Evolutionary conservation across 2,888 invertebrate genomes (phyloP).

Genomic region (Trachelus iudaicus): DNA sequence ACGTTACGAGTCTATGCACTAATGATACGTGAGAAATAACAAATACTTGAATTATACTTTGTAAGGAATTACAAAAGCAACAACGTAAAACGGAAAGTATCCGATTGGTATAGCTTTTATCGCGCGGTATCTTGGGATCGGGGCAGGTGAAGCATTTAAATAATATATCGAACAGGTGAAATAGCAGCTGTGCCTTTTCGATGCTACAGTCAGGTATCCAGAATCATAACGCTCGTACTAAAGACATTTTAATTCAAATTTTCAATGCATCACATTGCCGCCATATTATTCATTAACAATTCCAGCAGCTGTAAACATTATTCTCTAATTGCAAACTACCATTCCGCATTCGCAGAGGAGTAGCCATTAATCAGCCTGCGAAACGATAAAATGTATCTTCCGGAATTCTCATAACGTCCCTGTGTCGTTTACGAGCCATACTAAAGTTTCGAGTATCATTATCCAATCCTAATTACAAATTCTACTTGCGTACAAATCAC

Average conservation of each 20-base stretch:
- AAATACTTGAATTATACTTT: neutral
- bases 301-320: neutral
- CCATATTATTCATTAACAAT: neutral
- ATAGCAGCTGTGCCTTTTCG: constrained; percentile 53
- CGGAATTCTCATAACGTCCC: neutral
- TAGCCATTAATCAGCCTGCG: neutral
- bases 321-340: neutral
- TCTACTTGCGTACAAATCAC: neutral
- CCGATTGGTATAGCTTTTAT: constrained; percentile 9
- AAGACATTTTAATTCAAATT: neutral
- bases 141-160: constrained; percentile 57
- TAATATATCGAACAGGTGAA: constrained; percentile 58
- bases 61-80: neutral
- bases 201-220: constrained; percentile 21
- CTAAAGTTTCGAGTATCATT: neutral
- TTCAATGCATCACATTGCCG: neutral
- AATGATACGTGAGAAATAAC: neutral
- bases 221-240: neutral
- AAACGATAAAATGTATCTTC: neutral
- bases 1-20: neutral
- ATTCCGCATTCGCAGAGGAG: neutral
- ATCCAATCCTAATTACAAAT: neutral
- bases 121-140: constrained; percentile 46
- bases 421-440: neutral
- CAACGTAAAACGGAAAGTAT: neutral